Evolutionary conservation across 2,888 invertebrate species (phyloP).

Genomic region (Cryptosula pallasiana): DNA sequence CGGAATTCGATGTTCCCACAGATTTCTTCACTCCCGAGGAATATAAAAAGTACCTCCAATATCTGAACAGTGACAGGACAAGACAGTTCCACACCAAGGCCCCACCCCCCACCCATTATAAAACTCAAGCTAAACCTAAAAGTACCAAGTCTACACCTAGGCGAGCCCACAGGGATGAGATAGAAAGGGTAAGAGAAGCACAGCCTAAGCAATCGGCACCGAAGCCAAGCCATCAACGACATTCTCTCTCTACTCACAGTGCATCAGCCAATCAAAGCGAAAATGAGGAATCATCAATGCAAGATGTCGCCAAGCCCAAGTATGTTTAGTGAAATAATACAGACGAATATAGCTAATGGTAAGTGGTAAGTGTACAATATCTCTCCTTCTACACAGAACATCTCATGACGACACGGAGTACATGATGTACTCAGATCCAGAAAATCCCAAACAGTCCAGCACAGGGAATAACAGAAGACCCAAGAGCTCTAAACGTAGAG

Average conservation of each 20-base stretch:
- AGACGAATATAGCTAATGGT: too few species aligned
- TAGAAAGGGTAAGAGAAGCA: not conserved
- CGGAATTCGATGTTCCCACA: too few species aligned
- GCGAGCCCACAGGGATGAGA: not conserved
- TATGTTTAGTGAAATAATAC: too few species aligned
- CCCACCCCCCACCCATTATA: not conserved
- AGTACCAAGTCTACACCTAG: not conserved
- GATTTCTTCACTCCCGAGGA: constrained; percentile 23
- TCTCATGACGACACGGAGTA: not conserved
- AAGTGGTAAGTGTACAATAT: too few species aligned
- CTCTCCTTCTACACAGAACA: too few species aligned
- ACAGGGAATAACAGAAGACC: not conserved
- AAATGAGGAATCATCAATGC: not conserved
- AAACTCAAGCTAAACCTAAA: not conserved
- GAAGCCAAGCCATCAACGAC: not conserved
- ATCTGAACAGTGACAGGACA: constrained; percentile 4
- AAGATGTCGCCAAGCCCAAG: too few species aligned
- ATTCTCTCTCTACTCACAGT: not conserved
- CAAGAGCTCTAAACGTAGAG: constrained; percentile 6
- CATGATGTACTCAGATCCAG: constrained; percentile 7
- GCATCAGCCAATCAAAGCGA: not conserved
- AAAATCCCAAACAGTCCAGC: not conserved
- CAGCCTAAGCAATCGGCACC: not conserved
- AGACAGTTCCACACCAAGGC: constrained; percentile 15
- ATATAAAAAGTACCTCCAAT: constrained; percentile 12